Conservation (phyloP, 2,113 vertebrate species). For the Chinchilla lanigera region DNA sequence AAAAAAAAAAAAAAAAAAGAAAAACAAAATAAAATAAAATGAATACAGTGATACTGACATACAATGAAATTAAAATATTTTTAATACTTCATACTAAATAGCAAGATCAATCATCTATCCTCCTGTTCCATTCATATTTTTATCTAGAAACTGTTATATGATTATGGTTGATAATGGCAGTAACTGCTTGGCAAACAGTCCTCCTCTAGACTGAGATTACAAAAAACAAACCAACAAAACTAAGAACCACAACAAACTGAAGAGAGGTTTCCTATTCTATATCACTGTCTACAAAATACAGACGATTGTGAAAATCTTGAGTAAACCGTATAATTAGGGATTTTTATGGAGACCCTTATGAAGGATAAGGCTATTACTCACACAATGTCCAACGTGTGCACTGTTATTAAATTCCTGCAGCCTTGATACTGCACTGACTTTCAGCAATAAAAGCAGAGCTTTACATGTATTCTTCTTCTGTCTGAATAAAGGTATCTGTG, state of each 20-base stretch:
- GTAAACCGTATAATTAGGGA: not conserved
- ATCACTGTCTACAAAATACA: not conserved
- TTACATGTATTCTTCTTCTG: not conserved
- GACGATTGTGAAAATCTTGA: not conserved
- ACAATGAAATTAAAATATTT: constrained; percentile 18
- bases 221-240: not conserved
- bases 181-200: not conserved
- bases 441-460: not conserved
- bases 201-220: not conserved
- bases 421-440: not conserved
- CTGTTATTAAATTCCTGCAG: not conserved
- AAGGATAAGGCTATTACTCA: not conserved
- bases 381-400: not conserved
- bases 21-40: too few relatives aligned
- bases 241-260: not conserved
- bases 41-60: not conserved
- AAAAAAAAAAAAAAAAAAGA: too few relatives aligned
- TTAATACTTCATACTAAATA: not conserved
- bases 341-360: not conserved
- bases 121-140: not conserved
- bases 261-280: not conserved
- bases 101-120: not conserved
- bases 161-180: not conserved
- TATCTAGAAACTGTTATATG: not conserved
- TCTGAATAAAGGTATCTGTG: not conserved